These are phyloP conservation scores for Diplosoma virens DNA, from an alignment of 23 tunicate species.

Conservation along the genomic window DNA sequence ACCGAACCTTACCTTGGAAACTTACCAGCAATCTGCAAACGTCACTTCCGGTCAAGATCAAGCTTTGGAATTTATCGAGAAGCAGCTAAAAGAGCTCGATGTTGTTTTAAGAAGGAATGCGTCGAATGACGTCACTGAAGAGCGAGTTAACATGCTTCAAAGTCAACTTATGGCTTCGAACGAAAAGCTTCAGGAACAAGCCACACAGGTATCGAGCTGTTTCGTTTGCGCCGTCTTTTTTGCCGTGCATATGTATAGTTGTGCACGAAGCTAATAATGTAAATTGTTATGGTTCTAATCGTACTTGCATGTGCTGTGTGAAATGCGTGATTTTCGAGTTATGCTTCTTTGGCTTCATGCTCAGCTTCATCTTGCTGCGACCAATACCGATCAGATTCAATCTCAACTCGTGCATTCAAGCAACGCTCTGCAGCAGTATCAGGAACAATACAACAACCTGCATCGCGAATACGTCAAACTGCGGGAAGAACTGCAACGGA, in stretches of 20 bases:
- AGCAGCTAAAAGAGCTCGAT: conserved; percentile 3
- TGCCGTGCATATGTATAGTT: too few species aligned
- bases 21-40: conserved; percentile 22
- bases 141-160: background rate
- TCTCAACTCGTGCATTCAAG: conserved; percentile 31
- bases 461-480: conserved; percentile 42
- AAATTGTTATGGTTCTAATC: background rate
- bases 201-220: conserved; percentile 36
- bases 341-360: background rate
- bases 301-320: too few species aligned
- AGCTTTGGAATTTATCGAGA: background rate
- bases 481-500: conserved; percentile 4
- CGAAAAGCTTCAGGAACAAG: conserved; percentile 11
- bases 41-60: background rate
- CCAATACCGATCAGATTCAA: conserved; percentile 41
- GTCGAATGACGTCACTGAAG: background rate
- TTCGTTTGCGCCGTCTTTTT: too few species aligned
- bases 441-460: conserved; percentile 42
- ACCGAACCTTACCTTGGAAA: conserved; percentile 13
- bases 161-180: conserved; percentile 4
- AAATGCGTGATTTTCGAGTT: too few species aligned
- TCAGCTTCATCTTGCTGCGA: conserved; percentile 33
- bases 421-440: conserved; percentile 48
- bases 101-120: background rate
- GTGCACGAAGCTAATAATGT: too few species aligned